A percentile compares a stretch with the other conserved stretches of the same genome.
These are phyloP conservation scores for Leucoraja erinaceus DNA, from an alignment of 2,113 vertebrate genomes.

Conservation along the genomic window DNA sequence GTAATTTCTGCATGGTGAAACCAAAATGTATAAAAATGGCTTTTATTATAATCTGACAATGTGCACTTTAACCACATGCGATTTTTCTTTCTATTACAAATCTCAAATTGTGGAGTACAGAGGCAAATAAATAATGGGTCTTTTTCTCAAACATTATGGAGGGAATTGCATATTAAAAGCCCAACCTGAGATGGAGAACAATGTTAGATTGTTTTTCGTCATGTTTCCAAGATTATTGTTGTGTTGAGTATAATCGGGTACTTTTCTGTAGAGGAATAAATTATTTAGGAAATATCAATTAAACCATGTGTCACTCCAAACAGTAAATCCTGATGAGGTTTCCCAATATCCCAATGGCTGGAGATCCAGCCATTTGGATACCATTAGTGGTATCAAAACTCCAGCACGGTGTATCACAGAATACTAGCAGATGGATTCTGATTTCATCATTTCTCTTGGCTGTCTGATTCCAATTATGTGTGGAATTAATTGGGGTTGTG, in stretches of 20 bases:
- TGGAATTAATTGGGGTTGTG: background rate
- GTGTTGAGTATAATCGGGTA: background rate
- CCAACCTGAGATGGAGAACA: background rate
- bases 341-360: background rate
- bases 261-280: background rate
- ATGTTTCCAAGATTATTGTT: background rate
- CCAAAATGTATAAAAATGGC: too few species aligned
- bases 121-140: too few species aligned
- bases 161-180: background rate
- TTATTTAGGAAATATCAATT: background rate
- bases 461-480: background rate
- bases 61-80: too few species aligned
- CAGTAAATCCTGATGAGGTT: background rate
- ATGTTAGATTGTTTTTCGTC: background rate
- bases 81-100: too few species aligned
- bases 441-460: background rate
- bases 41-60: too few species aligned
- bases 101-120: too few species aligned
- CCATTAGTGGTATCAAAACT: background rate
- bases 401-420: background rate
- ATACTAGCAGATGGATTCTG: background rate
- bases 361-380: background rate
- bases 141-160: too few species aligned
- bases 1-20: too few species aligned
- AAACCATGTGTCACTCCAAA: background rate